Evolutionary conservation across 1,140 invertebrate genomes (phyloP).

Genomic region (Acyrthosiphon pisum): DNA sequence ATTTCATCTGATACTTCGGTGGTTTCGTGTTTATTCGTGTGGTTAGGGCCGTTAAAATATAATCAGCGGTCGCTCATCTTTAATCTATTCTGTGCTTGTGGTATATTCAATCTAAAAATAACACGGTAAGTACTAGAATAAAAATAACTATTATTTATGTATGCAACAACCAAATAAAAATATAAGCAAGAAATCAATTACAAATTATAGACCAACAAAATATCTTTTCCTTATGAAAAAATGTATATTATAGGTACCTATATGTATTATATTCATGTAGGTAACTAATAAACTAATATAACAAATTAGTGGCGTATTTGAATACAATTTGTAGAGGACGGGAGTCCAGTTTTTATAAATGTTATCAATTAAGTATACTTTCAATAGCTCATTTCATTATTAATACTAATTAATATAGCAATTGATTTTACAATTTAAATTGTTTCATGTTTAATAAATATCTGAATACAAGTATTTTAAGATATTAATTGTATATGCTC

Average conservation of each 20-base stretch:
- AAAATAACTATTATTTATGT: neutral
- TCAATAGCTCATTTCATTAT: neutral
- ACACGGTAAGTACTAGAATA: neutral
- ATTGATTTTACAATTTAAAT: neutral
- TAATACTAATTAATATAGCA: neutral
- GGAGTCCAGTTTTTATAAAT: too few species aligned
- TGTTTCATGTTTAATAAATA: neutral
- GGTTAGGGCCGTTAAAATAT: neutral
- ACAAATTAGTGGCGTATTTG: too few species aligned
- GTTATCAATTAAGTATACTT: too few species aligned
- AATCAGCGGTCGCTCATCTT: neutral
- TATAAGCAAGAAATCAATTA: too few species aligned
- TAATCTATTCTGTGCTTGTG: neutral
- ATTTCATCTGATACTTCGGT: neutral
- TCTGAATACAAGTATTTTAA: neutral
- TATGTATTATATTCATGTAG: too few species aligned
- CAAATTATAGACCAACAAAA: too few species aligned
- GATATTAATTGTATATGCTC: neutral
- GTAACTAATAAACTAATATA: neutral
- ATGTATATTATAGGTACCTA: too few species aligned
- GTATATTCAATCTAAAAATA: neutral
- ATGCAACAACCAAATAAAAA: neutral
- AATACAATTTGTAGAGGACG: too few species aligned
- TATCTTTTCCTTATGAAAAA: too few species aligned
- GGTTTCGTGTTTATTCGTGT: neutral